These are phyloP conservation scores for Spizaetus ornatus DNA, from an alignment of 2,113 vertebrate genomes.

Conservation along the genomic window DNA sequence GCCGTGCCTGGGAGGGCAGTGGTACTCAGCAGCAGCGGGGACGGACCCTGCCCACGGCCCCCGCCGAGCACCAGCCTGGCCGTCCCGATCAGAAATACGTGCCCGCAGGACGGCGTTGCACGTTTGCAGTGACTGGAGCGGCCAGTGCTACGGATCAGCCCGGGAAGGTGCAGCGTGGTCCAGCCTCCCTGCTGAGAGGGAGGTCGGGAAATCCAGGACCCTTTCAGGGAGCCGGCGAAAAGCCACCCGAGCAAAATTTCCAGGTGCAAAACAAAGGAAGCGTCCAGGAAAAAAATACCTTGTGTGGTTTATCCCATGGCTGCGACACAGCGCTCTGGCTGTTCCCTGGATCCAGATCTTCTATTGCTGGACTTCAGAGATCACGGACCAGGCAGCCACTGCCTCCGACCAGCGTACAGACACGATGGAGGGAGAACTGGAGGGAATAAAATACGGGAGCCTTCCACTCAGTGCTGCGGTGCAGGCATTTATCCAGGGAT, in stretches of 20 bases:
- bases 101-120: fast-evolving
- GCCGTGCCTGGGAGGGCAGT: neutral
- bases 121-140: neutral
- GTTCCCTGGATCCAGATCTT: neutral
- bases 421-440: neutral
- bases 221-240: neutral
- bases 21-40: neutral
- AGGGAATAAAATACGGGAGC: neutral
- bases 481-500: neutral
- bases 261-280: neutral
- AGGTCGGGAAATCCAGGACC: neutral
- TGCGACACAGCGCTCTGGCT: neutral
- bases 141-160: neutral
- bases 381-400: fast-evolving
- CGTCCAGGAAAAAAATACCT: neutral
- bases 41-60: neutral
- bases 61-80: fast-evolving
- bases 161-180: neutral
- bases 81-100: fast-evolving
- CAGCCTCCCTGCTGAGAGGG: neutral
- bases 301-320: neutral
- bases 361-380: neutral
- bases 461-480: neutral
- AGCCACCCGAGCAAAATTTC: neutral
- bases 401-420: neutral